Evolutionary conservation across 2,797 vertebrate genomes (phyloP).

Genomic region (Salmo trutta): DNA sequence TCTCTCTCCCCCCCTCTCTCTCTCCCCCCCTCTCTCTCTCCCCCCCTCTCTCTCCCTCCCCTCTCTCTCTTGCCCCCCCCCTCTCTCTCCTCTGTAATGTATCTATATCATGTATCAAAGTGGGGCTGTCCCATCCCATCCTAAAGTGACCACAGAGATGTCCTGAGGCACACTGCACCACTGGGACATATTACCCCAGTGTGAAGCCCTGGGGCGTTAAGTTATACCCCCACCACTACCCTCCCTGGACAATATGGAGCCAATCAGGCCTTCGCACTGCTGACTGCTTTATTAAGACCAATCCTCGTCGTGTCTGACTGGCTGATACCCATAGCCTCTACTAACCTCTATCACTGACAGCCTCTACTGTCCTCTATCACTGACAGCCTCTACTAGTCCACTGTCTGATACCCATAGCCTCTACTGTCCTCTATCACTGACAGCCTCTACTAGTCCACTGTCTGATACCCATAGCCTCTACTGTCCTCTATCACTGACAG

Average conservation of each 20-base stretch:
- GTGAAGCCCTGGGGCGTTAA: constrained; percentile 2
- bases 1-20: no score
- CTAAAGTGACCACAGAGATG: constrained; percentile 20
- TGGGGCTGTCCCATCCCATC: not conserved
- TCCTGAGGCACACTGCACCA: constrained; percentile 1
- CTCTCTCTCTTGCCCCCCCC: not conserved
- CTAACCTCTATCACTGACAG: not conserved
- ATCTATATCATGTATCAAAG: not conserved
- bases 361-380: no score
- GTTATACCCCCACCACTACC: not conserved
- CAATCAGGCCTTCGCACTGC: not conserved
- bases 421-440: no score
- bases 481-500: no score
- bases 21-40: no score
- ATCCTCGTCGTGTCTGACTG: not conserved
- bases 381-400: no score
- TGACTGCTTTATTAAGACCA: constrained; percentile 15
- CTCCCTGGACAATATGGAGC: constrained; percentile 2
- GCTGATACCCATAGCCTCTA: not conserved
- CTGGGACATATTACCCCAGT: constrained; percentile 13
- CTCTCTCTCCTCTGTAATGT: no score
- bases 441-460: no score
- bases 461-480: no score
- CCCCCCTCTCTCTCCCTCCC: no score
- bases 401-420: no score